Conservation (phyloP, 2,113 vertebrate species). For the Falcunculus frontatus region DNA sequence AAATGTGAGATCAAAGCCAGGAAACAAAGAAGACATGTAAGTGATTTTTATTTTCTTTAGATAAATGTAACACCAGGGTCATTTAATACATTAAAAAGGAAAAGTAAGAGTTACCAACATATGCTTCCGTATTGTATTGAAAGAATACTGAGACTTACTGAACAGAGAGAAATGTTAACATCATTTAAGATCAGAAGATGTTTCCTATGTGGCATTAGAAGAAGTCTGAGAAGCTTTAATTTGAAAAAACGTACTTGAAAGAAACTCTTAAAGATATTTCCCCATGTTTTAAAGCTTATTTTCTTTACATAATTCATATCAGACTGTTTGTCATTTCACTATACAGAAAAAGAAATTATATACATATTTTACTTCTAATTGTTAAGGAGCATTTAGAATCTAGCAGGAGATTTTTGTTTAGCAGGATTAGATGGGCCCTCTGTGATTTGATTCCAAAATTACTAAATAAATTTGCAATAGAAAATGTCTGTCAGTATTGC, state of each 20-base stretch:
- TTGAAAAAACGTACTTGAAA: not conserved
- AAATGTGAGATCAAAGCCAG: slow-evolving; percentile 50
- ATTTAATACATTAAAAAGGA: not conserved
- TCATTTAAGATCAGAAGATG: not conserved
- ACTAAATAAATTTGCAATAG: not conserved
- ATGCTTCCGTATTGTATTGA: not conserved
- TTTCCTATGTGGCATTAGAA: not conserved
- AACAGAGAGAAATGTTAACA: not conserved
- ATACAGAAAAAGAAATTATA: not conserved
- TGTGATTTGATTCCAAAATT: not conserved
- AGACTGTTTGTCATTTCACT: not conserved
- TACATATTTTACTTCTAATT: not conserved
- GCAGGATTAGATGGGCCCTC: not conserved
- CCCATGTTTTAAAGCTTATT: not conserved
- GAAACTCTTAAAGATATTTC: not conserved
- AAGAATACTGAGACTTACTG: not conserved
- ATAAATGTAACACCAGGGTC: not conserved
- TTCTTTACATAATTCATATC: not conserved
- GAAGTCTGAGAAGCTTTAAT: not conserved
- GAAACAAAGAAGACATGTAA: not conserved
- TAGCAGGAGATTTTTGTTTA: not conserved
- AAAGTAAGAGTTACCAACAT: not conserved
- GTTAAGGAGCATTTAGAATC: not conserved
- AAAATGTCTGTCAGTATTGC: not conserved
- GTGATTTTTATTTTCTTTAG: not conserved